Percentiles rank a stretch among this genome's conserved stretches.
These are phyloP conservation scores for Lutjanus argentimaculatus DNA, from an alignment of 2,797 vertebrate species.

Conservation along the genomic window DNA sequence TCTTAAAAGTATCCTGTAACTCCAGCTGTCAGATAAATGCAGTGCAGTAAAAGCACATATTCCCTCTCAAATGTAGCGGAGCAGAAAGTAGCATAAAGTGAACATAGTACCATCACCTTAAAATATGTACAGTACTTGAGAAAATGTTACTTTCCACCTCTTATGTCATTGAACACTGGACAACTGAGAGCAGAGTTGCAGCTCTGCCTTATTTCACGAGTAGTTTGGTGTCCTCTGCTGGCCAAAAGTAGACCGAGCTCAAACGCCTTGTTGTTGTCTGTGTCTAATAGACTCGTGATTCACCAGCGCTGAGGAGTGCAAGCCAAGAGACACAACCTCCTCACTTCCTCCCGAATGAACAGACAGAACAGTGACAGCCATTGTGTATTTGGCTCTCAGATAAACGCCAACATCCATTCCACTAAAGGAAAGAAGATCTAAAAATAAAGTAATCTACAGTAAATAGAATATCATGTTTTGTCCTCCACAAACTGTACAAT, in stretches of 20 bases:
- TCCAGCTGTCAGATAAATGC: background rate
- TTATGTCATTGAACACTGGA: background rate
- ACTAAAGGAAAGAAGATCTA: background rate
- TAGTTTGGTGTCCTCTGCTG: constrained; percentile 73
- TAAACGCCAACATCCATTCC: background rate
- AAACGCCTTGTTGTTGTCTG: constrained; percentile 4
- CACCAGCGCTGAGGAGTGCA: background rate
- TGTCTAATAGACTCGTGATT: constrained; percentile 24
- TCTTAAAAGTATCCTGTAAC: background rate
- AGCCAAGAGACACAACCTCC: constrained; percentile 28
- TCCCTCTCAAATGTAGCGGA: too few species aligned
- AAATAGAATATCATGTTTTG: background rate
- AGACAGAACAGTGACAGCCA: constrained; percentile 5
- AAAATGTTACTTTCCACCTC: background rate
- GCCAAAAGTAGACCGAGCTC: constrained; percentile 39
- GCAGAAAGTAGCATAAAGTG: background rate
- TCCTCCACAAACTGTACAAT: background rate
- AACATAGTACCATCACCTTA: background rate
- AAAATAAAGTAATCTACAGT: background rate
- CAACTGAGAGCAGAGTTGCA: too few species aligned
- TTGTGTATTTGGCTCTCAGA: constrained; percentile 2
- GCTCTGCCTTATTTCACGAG: background rate
- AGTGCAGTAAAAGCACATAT: background rate
- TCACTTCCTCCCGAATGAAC: constrained; percentile 18
- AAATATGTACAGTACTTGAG: background rate